phyloP scores from a whole-genome alignment of 2,113 vertebrate genomes.

The Lophura nycthemera region DNA sequence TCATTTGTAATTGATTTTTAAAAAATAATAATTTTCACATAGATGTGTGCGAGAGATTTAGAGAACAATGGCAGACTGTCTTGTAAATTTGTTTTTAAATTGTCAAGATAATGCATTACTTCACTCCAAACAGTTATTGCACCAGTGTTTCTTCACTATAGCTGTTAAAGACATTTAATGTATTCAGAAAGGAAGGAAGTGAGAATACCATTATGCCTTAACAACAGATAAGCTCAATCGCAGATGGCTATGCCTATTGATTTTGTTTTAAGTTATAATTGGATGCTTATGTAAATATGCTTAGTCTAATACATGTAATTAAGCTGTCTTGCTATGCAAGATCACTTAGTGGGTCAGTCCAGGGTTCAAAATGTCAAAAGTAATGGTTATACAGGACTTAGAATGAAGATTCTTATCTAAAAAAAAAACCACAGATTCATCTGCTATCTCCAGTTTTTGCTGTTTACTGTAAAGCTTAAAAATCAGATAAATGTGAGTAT shows the following conservation, averaged over 20 bases:
- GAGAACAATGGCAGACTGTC: background rate
- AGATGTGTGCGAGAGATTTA: background rate
- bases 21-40: background rate
- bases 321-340: background rate
- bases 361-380: background rate
- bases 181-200: background rate
- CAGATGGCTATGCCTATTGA: slow-evolving; percentile 59
- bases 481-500: background rate
- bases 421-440: background rate
- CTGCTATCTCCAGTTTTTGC: background rate
- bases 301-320: slow-evolving; percentile 48
- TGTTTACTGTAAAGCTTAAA: background rate
- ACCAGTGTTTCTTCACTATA: background rate
- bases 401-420: background rate
- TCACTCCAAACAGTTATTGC: background rate
- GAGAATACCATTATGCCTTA: slow-evolving; percentile 1
- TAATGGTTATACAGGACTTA: background rate
- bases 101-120: background rate
- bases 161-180: background rate
- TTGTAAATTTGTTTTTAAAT: background rate
- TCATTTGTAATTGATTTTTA: background rate
- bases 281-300: slow-evolving; percentile 56
- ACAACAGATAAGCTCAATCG: slow-evolving; percentile 8
- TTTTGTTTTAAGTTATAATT: slow-evolving; percentile 63
- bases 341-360: background rate